Evolutionary conservation across 2,888 invertebrate species (phyloP).

Genomic region (Baronia brevicornis): DNA sequence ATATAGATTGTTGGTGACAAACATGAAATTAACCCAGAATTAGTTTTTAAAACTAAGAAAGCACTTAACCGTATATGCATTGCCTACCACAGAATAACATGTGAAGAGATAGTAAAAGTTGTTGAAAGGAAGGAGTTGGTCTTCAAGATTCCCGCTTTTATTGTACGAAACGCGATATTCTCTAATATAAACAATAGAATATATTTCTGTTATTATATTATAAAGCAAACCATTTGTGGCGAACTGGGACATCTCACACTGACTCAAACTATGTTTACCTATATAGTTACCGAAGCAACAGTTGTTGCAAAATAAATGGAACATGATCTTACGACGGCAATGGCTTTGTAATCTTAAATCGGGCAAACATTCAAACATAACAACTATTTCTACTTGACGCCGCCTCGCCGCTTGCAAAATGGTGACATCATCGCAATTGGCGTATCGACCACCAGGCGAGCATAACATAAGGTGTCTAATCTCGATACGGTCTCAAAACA

Average conservation of each 20-base stretch:
- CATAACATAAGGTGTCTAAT: constrained; percentile 41
- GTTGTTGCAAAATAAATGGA: constrained; percentile 20
- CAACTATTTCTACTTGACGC: constrained; percentile 6
- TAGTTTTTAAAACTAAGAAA: too few relatives aligned
- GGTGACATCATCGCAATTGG: constrained; percentile 51
- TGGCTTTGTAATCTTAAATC: constrained; percentile 23
- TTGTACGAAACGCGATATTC: too few relatives aligned
- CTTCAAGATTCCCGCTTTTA: too few relatives aligned
- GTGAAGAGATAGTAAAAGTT: too few relatives aligned
- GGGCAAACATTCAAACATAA: constrained; percentile 3
- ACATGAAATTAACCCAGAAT: too few relatives aligned
- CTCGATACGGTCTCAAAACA: constrained; percentile 43
- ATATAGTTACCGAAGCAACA: constrained; percentile 13
- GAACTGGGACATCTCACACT: background rate
- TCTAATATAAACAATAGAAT: too few relatives aligned
- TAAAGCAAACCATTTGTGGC: too few relatives aligned
- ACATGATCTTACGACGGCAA: constrained; percentile 22
- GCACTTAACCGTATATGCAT: too few relatives aligned
- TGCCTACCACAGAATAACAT: too few relatives aligned
- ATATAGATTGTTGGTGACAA: too few relatives aligned
- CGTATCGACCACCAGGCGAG: constrained; percentile 57
- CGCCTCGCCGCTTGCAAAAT: constrained; percentile 33
- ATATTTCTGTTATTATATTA: constrained; percentile 18
- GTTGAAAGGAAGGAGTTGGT: too few relatives aligned
- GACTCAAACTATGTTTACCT: constrained; percentile 5